These are phyloP conservation scores for Eudyptes chrysolophus DNA, from an alignment of 2,113 vertebrate genomes.

Conservation along the genomic window DNA sequence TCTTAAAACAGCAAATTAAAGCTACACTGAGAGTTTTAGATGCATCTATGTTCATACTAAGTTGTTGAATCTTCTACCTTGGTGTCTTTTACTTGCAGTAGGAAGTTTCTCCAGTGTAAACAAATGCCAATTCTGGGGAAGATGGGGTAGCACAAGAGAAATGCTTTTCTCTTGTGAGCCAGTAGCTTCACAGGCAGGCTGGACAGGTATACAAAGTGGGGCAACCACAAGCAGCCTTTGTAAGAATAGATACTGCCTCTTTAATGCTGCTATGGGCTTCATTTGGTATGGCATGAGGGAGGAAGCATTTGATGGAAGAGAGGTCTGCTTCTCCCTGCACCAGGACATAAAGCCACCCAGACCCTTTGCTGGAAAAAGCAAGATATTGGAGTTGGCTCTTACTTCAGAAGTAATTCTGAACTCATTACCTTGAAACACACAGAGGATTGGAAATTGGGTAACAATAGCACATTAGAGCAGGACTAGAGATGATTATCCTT, in stretches of 20 bases:
- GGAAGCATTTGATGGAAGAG: background rate
- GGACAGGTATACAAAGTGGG: background rate
- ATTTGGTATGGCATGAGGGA: background rate
- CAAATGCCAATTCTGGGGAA: background rate
- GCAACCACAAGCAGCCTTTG: background rate
- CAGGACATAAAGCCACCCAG: background rate
- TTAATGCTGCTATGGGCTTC: background rate
- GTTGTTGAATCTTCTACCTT: background rate
- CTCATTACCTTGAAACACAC: accelerated
- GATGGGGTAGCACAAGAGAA: background rate
- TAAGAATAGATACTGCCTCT: background rate
- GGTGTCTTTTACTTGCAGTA: background rate
- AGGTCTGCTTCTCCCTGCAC: background rate
- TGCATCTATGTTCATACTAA: background rate
- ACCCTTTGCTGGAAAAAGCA: background rate
- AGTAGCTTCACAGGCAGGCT: background rate
- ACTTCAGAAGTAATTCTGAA: background rate
- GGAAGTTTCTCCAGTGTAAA: background rate
- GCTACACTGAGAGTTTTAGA: background rate
- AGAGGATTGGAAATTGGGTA: background rate
- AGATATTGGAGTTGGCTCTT: background rate
- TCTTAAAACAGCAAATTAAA: background rate
- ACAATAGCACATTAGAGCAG: background rate
- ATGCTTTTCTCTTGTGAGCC: background rate
- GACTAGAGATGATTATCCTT: background rate